Evolutionary conservation across 2,888 invertebrate genomes (phyloP).

Genomic region (Cataglyphis albicans): DNA sequence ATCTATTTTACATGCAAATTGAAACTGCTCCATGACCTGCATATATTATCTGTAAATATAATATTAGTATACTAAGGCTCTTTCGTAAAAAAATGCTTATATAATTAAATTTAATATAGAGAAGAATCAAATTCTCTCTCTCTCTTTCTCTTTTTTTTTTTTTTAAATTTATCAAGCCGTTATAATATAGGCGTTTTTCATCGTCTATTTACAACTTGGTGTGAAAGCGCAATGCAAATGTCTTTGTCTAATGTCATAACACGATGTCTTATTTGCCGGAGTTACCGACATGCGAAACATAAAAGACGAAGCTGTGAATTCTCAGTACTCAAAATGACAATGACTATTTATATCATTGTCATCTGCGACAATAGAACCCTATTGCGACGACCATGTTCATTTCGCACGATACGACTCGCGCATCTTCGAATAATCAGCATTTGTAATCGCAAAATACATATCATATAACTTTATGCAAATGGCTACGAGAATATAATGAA

Average conservation of each 20-base stretch:
- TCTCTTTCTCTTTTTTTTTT: conserved; percentile 4
- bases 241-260: conserved; percentile 58
- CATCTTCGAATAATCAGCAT: conserved; percentile 19
- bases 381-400: conserved; percentile 10
- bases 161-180: conserved; percentile 50
- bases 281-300: conserved; percentile 10
- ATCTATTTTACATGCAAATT: conserved; percentile 29
- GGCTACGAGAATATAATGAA: background rate
- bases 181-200: conserved; percentile 53
- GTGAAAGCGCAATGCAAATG: conserved; percentile 49
- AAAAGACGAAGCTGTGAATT: conserved; percentile 36
- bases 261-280: conserved; percentile 53
- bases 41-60: background rate
- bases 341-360: conserved; percentile 50
- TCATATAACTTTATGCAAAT: background rate
- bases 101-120: background rate
- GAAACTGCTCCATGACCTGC: background rate
- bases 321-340: conserved; percentile 29
- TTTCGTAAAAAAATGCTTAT: background rate
- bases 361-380: conserved; percentile 32
- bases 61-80: background rate
- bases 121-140: background rate
- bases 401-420: background rate
- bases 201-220: conserved; percentile 63
- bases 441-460: conserved; percentile 26